These are phyloP conservation scores for Stichodactyla mertensii DNA, from an alignment of 64 coral and sea anemone genomes.

Conservation along the genomic window DNA sequence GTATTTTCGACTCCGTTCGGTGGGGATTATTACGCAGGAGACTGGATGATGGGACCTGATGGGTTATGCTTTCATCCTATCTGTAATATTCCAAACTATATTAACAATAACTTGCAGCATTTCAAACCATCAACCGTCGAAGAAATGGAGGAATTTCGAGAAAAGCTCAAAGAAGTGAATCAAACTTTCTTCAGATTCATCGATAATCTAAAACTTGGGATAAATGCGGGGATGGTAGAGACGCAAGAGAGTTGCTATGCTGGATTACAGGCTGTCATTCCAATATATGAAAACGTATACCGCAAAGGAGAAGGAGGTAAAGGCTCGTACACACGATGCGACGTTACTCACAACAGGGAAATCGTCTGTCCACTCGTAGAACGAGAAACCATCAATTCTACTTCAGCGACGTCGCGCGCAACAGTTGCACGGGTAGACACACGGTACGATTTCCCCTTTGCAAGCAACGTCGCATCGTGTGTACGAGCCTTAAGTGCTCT, in stretches of 20 bases:
- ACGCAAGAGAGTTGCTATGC: constrained; percentile 65
- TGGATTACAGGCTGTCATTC: constrained; percentile 51
- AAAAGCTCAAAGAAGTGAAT: constrained; percentile 56
- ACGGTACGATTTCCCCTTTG: too few species aligned
- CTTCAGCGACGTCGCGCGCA: too few species aligned
- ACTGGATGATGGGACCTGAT: constrained; percentile 97
- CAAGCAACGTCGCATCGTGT: too few species aligned
- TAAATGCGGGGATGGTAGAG: constrained; percentile 70
- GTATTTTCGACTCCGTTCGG: constrained; percentile 58
- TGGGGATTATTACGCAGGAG: constrained; percentile 74
- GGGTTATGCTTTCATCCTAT: constrained; percentile 76
- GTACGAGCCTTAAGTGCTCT: too few species aligned
- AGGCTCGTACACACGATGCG: background rate
- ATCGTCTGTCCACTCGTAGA: too few species aligned
- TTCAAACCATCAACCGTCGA: constrained; percentile 32
- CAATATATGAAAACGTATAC: constrained; percentile 11
- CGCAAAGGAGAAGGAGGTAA: constrained; percentile 29
- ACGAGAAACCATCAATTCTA: too few species aligned
- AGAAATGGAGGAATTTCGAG: constrained; percentile 47
- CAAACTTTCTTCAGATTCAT: constrained; percentile 53
- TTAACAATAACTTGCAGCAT: constrained; percentile 17
- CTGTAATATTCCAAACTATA: constrained; percentile 33
- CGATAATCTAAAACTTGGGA: constrained; percentile 69
- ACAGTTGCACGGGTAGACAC: too few species aligned
- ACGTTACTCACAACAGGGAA: too few species aligned